Evolutionary conservation across 1,140 invertebrate species (phyloP).

Genomic region (Pteromalus puparum): DNA sequence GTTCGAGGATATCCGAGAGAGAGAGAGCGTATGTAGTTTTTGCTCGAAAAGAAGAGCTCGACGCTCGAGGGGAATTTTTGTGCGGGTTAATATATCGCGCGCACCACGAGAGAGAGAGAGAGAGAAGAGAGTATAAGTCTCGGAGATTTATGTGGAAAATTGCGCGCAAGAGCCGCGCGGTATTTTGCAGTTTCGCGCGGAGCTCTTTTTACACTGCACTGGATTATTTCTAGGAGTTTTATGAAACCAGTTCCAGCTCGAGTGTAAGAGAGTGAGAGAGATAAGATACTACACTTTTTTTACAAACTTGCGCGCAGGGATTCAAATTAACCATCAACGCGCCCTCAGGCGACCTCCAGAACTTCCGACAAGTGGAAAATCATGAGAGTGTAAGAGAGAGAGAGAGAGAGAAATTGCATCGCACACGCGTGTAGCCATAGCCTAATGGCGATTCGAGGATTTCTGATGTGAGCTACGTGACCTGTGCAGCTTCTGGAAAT

Average conservation of each 20-base stretch:
- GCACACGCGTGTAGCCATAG: too few relatives aligned
- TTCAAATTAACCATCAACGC: not conserved
- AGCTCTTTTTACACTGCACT: too few relatives aligned
- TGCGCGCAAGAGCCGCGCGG: not conserved
- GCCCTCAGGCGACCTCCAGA: not conserved
- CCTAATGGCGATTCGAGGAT: conserved; percentile 26
- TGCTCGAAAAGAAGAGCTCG: too few relatives aligned
- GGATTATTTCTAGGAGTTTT: too few relatives aligned
- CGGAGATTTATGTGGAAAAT: not conserved
- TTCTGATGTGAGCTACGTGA: conserved; percentile 14
- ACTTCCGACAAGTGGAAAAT: conserved; percentile 14
- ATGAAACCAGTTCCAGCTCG: too few relatives aligned
- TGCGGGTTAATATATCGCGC: not conserved
- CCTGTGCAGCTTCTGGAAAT: not conserved
- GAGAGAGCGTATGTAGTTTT: too few relatives aligned
- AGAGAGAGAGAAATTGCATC: not conserved
- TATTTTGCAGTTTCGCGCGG: not conserved
- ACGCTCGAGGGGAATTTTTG: not conserved
- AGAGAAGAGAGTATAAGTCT: not conserved
- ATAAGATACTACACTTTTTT: not conserved
- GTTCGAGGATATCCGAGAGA: conserved; percentile 2
- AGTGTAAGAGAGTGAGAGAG: too few relatives aligned
- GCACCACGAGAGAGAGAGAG: too few relatives aligned
- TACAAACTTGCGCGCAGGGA: not conserved
- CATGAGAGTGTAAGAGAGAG: not conserved